A percentile compares a stretch with the other conserved stretches of the same genome.
Evolutionary conservation across 2,797 vertebrate genomes (phyloP).

Genomic region (Rhinophrynus dorsalis): DNA sequence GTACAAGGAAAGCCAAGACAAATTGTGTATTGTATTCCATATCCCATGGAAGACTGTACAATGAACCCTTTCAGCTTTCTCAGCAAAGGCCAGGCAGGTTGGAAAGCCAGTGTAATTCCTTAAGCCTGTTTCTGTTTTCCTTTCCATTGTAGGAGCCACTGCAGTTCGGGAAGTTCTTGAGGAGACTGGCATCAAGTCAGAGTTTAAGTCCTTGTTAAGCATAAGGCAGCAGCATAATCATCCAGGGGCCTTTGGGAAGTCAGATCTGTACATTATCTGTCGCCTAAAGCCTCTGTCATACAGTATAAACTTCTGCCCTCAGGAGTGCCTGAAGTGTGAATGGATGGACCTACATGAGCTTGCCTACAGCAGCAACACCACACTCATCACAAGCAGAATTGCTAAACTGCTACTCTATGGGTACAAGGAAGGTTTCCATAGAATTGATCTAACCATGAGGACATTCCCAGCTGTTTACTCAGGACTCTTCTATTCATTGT

Average conservation of each 20-base stretch:
- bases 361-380: constrained; percentile 62
- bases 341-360: constrained; percentile 84
- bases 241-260: constrained; percentile 88
- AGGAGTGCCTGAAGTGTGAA: constrained; percentile 86
- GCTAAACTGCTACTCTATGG: constrained; percentile 83
- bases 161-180: constrained; percentile 91
- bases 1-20: background rate
- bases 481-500: constrained; percentile 85
- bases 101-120: background rate
- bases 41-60: background rate
- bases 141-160: constrained; percentile 74
- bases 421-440: constrained; percentile 77
- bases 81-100: background rate
- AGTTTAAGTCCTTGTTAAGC: constrained; percentile 89
- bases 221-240: constrained; percentile 89
- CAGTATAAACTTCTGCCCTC: constrained; percentile 81
- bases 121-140: constrained; percentile 4
- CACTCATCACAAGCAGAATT: constrained; percentile 82
- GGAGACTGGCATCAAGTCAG: constrained; percentile 87
- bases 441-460: constrained; percentile 80
- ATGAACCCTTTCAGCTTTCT: background rate
- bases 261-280: constrained; percentile 92
- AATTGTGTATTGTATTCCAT: background rate
- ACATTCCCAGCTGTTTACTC: constrained; percentile 81
- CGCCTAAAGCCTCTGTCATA: constrained; percentile 81